Percentiles rank a stretch among this genome's conserved stretches.
Evolutionary conservation across 2,113 vertebrate genomes (phyloP).

Genomic region (Colius striatus): DNA sequence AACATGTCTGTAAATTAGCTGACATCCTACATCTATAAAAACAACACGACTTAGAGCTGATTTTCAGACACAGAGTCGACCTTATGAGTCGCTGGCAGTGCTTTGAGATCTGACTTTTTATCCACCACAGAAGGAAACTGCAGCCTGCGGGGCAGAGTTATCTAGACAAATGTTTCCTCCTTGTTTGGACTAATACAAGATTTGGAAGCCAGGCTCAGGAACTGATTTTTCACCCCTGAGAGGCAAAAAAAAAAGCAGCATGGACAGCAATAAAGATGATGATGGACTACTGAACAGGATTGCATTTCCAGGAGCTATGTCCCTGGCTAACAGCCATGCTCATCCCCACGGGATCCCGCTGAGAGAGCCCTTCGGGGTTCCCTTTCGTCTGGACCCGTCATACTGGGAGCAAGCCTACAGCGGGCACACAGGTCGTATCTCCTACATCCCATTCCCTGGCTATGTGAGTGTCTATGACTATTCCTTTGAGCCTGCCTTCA

Average conservation of each 20-base stretch:
- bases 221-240: not conserved
- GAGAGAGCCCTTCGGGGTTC: slow-evolving; percentile 65
- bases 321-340: slow-evolving; percentile 42
- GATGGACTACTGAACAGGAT: slow-evolving; percentile 52
- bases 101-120: slow-evolving; percentile 15
- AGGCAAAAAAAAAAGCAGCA: not conserved
- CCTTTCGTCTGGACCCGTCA: slow-evolving; percentile 69
- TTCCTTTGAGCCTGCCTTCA: slow-evolving; percentile 87
- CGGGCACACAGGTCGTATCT: slow-evolving; percentile 54
- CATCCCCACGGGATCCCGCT: slow-evolving; percentile 28
- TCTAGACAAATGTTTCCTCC: slow-evolving; percentile 10
- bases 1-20: slow-evolving; percentile 38
- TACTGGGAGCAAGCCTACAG: slow-evolving; percentile 68
- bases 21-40: slow-evolving; percentile 50
- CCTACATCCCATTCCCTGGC: slow-evolving; percentile 79
- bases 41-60: slow-evolving; percentile 1
- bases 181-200: slow-evolving; percentile 3
- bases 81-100: not conserved
- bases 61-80: slow-evolving; percentile 12
- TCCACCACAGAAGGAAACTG: not conserved
- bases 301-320: slow-evolving; percentile 56
- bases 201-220: not conserved
- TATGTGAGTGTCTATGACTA: slow-evolving; percentile 78
- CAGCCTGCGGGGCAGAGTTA: not conserved
- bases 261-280: slow-evolving; percentile 52